These are phyloP conservation scores for Pyrocephalus nanus DNA, from an alignment of 2,797 vertebrate genomes.

Conservation along the genomic window DNA sequence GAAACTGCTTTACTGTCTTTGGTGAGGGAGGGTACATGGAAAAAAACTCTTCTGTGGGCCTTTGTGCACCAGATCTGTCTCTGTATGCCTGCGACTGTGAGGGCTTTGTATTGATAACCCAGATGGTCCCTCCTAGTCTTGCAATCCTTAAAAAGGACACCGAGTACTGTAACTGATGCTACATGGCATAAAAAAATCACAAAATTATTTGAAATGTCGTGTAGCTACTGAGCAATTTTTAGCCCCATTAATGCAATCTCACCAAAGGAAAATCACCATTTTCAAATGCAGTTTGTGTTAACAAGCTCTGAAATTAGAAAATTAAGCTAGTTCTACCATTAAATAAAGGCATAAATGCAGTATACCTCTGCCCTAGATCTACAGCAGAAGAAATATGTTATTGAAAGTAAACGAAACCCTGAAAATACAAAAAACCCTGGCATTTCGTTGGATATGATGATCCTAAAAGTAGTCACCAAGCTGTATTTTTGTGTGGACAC, in stretches of 20 bases:
- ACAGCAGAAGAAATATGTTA: not conserved
- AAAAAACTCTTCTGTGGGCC: not conserved
- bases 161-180: not conserved
- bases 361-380: not conserved
- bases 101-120: constrained; percentile 26
- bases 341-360: not conserved
- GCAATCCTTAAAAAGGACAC: constrained; percentile 35
- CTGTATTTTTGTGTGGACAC: not conserved
- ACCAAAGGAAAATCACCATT: not conserved
- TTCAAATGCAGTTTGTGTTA: not conserved
- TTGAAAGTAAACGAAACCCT: not conserved
- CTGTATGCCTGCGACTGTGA: not conserved
- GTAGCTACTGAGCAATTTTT: not conserved
- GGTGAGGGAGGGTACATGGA: not conserved
- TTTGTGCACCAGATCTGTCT: not conserved
- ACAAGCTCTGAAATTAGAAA: not conserved
- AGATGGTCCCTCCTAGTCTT: constrained; percentile 39
- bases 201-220: not conserved
- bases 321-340: not conserved
- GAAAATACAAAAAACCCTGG: not conserved
- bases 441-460: not conserved
- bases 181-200: constrained; percentile 4
- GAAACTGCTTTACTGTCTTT: not conserved
- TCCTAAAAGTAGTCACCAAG: not conserved
- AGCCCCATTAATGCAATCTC: not conserved